Conservation (phyloP, 1,140 invertebrate genomes). For the Drosophila micromelanica region DNA sequence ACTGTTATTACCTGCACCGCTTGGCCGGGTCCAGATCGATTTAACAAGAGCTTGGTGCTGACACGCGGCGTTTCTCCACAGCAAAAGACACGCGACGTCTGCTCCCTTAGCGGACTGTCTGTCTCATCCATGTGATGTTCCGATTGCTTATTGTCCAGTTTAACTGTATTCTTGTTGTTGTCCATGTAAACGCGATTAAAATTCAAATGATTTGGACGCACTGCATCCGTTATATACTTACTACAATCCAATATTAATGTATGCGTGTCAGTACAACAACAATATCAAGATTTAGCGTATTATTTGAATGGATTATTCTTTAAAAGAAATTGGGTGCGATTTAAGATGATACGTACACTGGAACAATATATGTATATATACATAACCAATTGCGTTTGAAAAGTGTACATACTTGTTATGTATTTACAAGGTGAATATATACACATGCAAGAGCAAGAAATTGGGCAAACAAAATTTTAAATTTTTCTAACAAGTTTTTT, state of each 20-base stretch:
- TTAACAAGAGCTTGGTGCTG: slow-evolving; percentile 56
- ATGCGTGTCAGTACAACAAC: slow-evolving; percentile 61
- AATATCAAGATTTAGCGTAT: slow-evolving; percentile 45
- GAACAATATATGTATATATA: slow-evolving; percentile 33
- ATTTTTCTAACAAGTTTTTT: slow-evolving; percentile 11
- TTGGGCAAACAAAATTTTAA: slow-evolving; percentile 36
- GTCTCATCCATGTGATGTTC: slow-evolving; percentile 75
- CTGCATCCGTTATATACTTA: slow-evolving; percentile 83
- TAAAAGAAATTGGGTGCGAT: slow-evolving; percentile 41
- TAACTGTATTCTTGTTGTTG: slow-evolving; percentile 61
- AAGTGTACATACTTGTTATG: slow-evolving; percentile 9
- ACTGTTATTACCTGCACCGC: slow-evolving; percentile 77
- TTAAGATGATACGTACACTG: slow-evolving; percentile 78
- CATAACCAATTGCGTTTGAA: neutral
- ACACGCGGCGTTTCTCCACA: slow-evolving; percentile 66
- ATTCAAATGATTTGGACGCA: slow-evolving; percentile 65
- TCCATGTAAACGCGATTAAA: slow-evolving; percentile 70
- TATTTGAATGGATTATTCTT: slow-evolving; percentile 41
- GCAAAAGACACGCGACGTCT: slow-evolving; percentile 69
- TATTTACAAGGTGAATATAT: slow-evolving; percentile 23
- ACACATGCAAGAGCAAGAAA: slow-evolving; percentile 34
- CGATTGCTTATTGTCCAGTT: slow-evolving; percentile 28
- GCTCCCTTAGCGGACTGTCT: slow-evolving; percentile 59
- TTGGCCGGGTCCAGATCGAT: slow-evolving; percentile 69
- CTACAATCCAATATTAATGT: slow-evolving; percentile 56